Conservation (phyloP, 2,797 vertebrate genomes). For the Oreonectes daqikongensis region DNA sequence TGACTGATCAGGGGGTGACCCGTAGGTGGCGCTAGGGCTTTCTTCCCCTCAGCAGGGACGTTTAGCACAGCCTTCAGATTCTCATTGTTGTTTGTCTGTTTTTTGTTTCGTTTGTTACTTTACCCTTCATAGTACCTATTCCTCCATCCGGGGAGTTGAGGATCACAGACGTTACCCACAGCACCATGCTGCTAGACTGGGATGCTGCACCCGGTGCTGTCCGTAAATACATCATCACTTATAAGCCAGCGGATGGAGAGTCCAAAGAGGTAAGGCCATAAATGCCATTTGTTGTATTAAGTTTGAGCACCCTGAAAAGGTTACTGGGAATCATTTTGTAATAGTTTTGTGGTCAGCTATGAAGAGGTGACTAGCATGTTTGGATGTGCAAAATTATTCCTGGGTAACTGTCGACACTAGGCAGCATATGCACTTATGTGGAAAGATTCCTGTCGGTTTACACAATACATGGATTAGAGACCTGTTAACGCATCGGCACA, state of each 20-base stretch:
- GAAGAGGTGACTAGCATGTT: background rate
- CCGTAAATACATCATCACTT: conserved; percentile 87
- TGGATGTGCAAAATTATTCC: background rate
- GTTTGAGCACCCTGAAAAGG: background rate
- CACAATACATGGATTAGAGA: conserved; percentile 63
- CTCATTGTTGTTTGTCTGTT: conserved; percentile 44
- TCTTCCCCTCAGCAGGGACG: conserved; percentile 50
- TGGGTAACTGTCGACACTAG: conserved; percentile 13
- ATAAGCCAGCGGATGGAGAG: conserved; percentile 84
- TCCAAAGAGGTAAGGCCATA: conserved; percentile 84
- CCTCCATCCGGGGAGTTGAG: conserved; percentile 82
- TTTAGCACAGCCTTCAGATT: conserved; percentile 18
- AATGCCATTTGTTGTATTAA: background rate
- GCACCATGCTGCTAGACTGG: conserved; percentile 87
- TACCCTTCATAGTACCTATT: conserved; percentile 80
- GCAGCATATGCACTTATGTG: conserved; percentile 22
- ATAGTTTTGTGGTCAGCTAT: background rate
- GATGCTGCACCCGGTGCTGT: conserved; percentile 89
- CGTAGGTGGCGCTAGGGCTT: conserved; percentile 77
- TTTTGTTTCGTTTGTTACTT: conserved; percentile 14
- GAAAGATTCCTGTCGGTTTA: conserved; percentile 58
- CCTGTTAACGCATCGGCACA: conserved; percentile 56
- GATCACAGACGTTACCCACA: conserved; percentile 92
- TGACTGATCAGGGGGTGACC: conserved; percentile 88
- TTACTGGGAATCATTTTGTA: background rate